Evolutionary conservation across 2,797 vertebrate genomes (phyloP), one percentile per base, ranked within the genome.

Genomic region (Poecile montanus): DNA sequence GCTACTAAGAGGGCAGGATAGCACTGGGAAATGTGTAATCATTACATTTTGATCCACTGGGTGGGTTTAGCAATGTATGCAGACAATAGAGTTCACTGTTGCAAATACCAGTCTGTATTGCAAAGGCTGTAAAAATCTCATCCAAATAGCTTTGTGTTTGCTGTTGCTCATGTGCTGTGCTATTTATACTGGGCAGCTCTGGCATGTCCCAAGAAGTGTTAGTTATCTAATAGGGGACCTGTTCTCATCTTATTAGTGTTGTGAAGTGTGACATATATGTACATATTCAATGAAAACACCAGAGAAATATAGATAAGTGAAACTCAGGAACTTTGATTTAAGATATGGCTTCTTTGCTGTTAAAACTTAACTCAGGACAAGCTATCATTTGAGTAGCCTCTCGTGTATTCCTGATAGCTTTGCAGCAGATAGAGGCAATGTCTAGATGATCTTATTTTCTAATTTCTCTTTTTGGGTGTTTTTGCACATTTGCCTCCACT

Each of bases 111-210:
- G 40, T 42, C 40, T 85, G n/a, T 74, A 48, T 71, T 88, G 51
- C 84, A 81, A 94, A 47, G 61, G 75, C 84, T 95, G 85, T 91
- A 91, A 92, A 89, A 88, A 74, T 91, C 85, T 81, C 88, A 85
- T 84, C 80, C 88, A 88, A 67, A 57, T 75, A 89, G 62, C 91
- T 96, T 93, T 91, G 61, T 93, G 61, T 89, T 94, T 96, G 83
- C 68, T 94, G 5, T 94, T 93, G 83, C 82, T 89, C 27, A 5
- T 87, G 50, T 85, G 38, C 74, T 83, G 36, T 91, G 72, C 89
- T 93, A 42, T 96, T 95, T 94, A 72, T 88, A 77, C n/a, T 51
- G 89, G 82, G 73, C 66, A 95, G 78, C 42, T 88, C 80, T 94
- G 78, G 63, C 89, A 42, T 53, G 86, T 95, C 84, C 93, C 25